Conservation (phyloP, 2,113 vertebrate species). For the Machaerirhynchus nigripectus region DNA sequence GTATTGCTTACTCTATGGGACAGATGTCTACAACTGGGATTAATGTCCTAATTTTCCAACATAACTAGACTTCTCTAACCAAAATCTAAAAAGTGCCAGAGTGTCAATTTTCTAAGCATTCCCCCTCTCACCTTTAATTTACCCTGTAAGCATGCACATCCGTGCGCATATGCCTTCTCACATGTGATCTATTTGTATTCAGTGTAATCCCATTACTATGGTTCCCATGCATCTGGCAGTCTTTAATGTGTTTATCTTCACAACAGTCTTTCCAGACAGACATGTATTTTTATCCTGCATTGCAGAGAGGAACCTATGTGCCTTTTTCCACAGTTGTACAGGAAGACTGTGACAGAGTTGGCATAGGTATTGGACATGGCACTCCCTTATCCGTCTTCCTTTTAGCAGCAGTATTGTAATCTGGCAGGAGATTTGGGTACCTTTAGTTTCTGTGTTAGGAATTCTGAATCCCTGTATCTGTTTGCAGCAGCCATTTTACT, state of each 20-base stretch:
- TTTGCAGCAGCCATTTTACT: slow-evolving; percentile 32
- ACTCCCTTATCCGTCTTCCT: background rate
- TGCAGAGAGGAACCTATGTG: background rate
- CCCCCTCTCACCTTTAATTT: background rate
- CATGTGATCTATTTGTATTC: background rate
- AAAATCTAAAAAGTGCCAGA: background rate
- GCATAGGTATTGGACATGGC: background rate
- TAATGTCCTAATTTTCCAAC: background rate
- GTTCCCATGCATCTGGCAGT: background rate
- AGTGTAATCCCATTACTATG: background rate
- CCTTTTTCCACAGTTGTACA: background rate
- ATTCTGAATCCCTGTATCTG: background rate
- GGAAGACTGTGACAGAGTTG: background rate
- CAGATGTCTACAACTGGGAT: background rate
- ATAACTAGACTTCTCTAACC: background rate
- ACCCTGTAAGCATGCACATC: background rate
- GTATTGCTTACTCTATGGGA: background rate
- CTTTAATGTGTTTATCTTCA: background rate
- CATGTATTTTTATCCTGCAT: background rate
- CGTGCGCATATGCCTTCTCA: background rate
- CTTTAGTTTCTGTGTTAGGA: background rate
- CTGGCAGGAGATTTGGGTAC: background rate
- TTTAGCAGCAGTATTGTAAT: background rate
- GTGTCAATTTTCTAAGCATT: background rate
- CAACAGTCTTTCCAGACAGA: background rate